These are phyloP conservation scores for Masticophis lateralis DNA, from an alignment of 2,797 vertebrate genomes.

Conservation along the genomic window DNA sequence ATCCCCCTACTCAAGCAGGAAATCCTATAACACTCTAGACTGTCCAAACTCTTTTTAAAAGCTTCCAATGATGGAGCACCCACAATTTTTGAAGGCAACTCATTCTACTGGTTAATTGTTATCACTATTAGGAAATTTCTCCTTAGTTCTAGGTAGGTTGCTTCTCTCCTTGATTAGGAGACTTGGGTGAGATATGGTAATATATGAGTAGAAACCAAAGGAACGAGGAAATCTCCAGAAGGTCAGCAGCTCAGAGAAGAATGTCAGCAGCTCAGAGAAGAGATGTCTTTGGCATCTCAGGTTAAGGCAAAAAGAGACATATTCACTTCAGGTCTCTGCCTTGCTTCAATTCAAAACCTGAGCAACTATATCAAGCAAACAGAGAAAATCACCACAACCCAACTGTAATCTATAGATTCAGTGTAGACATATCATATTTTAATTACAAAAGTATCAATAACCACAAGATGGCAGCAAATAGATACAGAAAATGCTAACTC, in stretches of 20 bases:
- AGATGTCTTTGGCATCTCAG: not conserved
- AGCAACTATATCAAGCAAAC: not conserved
- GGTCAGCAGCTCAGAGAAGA: not conserved
- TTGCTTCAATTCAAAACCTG: not conserved
- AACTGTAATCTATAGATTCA: not conserved
- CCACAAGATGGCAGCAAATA: not conserved
- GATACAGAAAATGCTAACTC: not conserved
- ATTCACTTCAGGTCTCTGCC: not conserved
- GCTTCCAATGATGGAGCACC: not conserved
- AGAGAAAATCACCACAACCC: not conserved
- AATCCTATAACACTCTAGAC: not conserved
- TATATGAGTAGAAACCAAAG: not conserved
- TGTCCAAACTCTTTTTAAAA: not conserved
- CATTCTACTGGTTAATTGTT: not conserved
- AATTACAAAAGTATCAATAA: not conserved
- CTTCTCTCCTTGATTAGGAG: not conserved
- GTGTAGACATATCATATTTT: not conserved
- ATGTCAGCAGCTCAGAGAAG: not conserved
- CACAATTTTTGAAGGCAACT: not conserved
- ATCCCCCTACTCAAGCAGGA: not conserved
- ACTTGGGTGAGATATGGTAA: not conserved
- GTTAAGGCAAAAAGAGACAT: not conserved
- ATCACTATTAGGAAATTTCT: not conserved
- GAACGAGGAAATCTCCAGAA: not conserved
- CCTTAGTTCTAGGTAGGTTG: not conserved